phyloP scores from a whole-genome alignment of 1,140 invertebrate genomes.

The Holotrichia oblita region DNA sequence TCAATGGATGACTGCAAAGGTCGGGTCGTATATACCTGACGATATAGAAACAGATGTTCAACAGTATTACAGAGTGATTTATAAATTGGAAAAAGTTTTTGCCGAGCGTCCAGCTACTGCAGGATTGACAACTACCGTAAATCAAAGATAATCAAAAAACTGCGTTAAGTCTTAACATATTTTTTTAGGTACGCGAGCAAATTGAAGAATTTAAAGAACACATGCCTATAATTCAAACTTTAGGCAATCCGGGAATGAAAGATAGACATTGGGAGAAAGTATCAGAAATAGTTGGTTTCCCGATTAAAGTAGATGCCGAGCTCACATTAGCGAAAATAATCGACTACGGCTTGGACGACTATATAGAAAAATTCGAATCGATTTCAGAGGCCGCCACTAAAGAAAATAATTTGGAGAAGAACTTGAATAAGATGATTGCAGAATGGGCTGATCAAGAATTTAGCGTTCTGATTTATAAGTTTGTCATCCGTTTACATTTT shows the following conservation, averaged over 20 bases:
- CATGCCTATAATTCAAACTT: constrained; percentile 88
- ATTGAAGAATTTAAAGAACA: constrained; percentile 92
- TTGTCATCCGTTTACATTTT: too few species aligned
- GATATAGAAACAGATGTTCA: constrained; percentile 85
- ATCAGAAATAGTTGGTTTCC: constrained; percentile 94
- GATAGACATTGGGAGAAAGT: constrained; percentile 95
- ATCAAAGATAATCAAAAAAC: too few species aligned
- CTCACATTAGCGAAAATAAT: constrained; percentile 91
- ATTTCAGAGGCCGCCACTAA: constrained; percentile 96
- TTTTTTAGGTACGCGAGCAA: constrained; percentile 64
- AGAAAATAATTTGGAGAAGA: constrained; percentile 93
- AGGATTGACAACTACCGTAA: constrained; percentile 72
- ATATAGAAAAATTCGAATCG: constrained; percentile 88
- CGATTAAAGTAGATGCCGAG: constrained; percentile 85
- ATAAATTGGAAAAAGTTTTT: constrained; percentile 91
- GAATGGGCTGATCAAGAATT: constrained; percentile 94
- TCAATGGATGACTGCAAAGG: constrained; percentile 83
- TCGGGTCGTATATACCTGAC: constrained; percentile 88
- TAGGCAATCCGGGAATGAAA: constrained; percentile 95
- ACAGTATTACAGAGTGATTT: constrained; percentile 82
- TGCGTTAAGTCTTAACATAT: too few species aligned
- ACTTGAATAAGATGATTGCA: constrained; percentile 93
- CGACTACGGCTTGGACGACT: constrained; percentile 91
- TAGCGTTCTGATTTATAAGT: constrained; percentile 75
- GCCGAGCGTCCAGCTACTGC: constrained; percentile 72